Conservation (phyloP, 2,113 vertebrate species). For the Rana temporaria region DNA sequence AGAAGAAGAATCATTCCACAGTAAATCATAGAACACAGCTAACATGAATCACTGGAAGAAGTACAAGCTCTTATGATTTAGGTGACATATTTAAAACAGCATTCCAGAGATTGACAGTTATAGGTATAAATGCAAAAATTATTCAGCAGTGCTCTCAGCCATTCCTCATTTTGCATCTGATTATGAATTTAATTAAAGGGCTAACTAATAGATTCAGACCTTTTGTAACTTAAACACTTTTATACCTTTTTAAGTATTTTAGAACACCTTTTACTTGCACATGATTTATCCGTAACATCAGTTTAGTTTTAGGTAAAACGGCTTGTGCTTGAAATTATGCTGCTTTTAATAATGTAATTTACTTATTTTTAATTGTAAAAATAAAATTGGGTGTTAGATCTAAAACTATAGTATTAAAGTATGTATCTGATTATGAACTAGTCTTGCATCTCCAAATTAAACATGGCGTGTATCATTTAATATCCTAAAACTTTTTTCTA, state of each 20-base stretch:
- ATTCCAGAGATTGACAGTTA: conserved; percentile 68
- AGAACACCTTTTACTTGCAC: conserved; percentile 47
- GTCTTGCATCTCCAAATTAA: too few relatives aligned
- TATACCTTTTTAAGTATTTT: conserved; percentile 59
- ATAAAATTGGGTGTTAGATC: too few relatives aligned
- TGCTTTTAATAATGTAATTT: background rate
- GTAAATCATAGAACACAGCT: conserved; percentile 65
- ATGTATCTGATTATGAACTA: too few relatives aligned
- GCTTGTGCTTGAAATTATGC: conserved; percentile 7
- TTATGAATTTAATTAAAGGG: conserved; percentile 74
- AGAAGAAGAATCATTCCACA: conserved; percentile 70
- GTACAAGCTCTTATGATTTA: conserved; percentile 67
- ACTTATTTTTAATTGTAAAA: too few relatives aligned
- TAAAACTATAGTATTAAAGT: too few relatives aligned
- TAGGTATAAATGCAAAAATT: conserved; percentile 72
- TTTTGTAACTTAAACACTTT: conserved; percentile 62
- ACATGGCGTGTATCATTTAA: too few relatives aligned
- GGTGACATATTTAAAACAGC: conserved; percentile 66
- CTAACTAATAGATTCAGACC: conserved; percentile 60
- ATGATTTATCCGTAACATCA: conserved; percentile 51
- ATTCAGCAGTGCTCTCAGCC: conserved; percentile 64
- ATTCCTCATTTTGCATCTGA: conserved; percentile 68
- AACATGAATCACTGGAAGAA: conserved; percentile 68
- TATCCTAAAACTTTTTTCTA: too few relatives aligned
- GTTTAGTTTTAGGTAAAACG: background rate